Base-by-base conservation (phyloP, 2,797 vertebrate genomes). In the Catostomus latipinnis region DNA sequence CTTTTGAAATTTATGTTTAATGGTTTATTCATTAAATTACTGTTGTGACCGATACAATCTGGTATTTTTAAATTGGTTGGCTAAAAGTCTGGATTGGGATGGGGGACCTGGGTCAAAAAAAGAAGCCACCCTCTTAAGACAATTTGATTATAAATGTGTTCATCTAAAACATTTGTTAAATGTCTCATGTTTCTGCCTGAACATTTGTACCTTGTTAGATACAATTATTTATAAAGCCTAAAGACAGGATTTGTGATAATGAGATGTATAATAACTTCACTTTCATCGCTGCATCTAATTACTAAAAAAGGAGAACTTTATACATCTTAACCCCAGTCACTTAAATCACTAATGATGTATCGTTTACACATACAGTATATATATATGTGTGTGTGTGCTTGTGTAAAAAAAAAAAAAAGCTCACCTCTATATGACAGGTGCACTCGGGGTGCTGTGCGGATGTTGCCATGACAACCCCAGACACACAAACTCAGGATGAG, bases 381-480 rank as follows among this genome's bases (percentile, higher is more conserved):
- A 34, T 4, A 34, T 2, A 16, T 12, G 48, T 80, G 46, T 76
- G 52, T 76, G 60, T 70, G 56, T 60, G 58, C 72, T 73, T 66
- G 62, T 34, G 12, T 67, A 11, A 57, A 9, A 12, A 52, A 81
- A 81, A 82, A 79, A 71, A 52, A 60, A 81, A 72, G 7, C 88
- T 88, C 80, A 90, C 89, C 89, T 90, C 87, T 90, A 83, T 88
- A 90, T 82, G 89, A 86, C 78, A 90, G 78, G 86, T 88, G 81
- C 63, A 90, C 88, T 77, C 89, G 80, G 80, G 89, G 89, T 75
- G 88, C 86, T 72, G 83, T 82, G 71, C 87, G 89, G 50, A 81
- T 54, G 74, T 88, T 88, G 82, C 86, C 84, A 80, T 87, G 84
- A 86, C 86, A 85, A 87, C 89, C 66, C 66, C 48, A 85, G 72